Evolutionary conservation across 1,140 invertebrate species (phyloP).

Genomic region (Drosophila lacteicornis): DNA sequence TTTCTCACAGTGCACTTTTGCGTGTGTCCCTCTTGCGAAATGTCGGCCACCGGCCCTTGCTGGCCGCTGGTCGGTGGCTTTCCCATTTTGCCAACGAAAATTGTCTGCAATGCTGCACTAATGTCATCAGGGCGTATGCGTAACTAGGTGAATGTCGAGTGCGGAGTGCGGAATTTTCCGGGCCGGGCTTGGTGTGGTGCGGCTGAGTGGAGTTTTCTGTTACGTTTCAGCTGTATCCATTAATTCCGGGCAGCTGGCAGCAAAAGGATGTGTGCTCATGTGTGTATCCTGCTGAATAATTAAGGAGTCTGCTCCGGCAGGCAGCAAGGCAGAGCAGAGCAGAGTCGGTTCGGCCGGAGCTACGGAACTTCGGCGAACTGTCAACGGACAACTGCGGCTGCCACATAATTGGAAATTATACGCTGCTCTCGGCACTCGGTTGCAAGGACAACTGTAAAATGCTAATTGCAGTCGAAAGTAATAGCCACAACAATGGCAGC

Average conservation of each 20-base stretch:
- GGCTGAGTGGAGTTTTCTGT: slow-evolving; percentile 56
- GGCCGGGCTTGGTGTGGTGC: neutral
- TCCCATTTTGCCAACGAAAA: slow-evolving; percentile 64
- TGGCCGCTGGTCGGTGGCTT: slow-evolving; percentile 46
- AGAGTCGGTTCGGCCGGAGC: slow-evolving; percentile 6
- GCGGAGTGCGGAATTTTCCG: slow-evolving; percentile 15
- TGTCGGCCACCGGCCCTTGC: slow-evolving; percentile 15
- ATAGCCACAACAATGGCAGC: slow-evolving; percentile 18
- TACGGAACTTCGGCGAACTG: slow-evolving; percentile 18
- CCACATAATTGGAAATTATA: slow-evolving; percentile 67
- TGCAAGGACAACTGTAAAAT: slow-evolving; percentile 32
- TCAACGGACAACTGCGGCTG: slow-evolving; percentile 48
- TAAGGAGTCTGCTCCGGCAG: slow-evolving; percentile 37
- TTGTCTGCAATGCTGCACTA: slow-evolving; percentile 81
- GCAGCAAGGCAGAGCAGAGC: slow-evolving; percentile 13
- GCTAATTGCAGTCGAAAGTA: slow-evolving; percentile 53
- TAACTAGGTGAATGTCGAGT: slow-evolving; percentile 71
- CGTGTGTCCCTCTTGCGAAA: slow-evolving; percentile 15
- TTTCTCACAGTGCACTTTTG: slow-evolving; percentile 6
- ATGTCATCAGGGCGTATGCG: slow-evolving; percentile 77
- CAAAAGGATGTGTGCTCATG: slow-evolving; percentile 57
- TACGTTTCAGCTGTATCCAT: slow-evolving; percentile 67
- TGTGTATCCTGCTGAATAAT: slow-evolving; percentile 71
- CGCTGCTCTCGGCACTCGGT: slow-evolving; percentile 39
- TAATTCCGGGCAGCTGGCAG: slow-evolving; percentile 63